A percentile compares a stretch with the other conserved stretches of the same genome.
Conservation (phyloP, 2,888 invertebrate species). For the Sphaerophoria rueppellii region DNA sequence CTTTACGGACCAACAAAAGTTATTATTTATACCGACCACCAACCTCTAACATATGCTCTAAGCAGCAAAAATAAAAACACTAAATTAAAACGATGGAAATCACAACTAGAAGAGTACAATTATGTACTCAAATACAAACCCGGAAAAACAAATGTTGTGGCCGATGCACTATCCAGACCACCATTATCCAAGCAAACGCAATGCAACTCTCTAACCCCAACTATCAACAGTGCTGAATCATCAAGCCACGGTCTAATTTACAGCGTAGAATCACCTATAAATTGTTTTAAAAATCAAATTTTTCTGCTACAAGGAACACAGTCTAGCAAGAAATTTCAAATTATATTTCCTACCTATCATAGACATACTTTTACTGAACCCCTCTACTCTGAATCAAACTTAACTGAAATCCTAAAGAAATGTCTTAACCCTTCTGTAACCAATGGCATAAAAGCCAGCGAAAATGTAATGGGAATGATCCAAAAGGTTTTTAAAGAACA, state of each 20-base stretch:
- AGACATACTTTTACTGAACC: not conserved
- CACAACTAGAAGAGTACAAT: not conserved
- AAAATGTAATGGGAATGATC: conserved; percentile 31
- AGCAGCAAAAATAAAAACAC: too few relatives aligned
- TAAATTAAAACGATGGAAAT: not conserved
- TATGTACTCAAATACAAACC: not conserved
- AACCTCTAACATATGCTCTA: not conserved
- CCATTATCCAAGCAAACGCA: not conserved
- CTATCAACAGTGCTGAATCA: not conserved
- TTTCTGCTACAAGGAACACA: not conserved
- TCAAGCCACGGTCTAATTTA: not conserved
- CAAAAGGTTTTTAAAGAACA: conserved; percentile 15
- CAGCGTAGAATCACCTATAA: not conserved
- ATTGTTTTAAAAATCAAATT: not conserved
- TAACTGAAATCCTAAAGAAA: conserved; percentile 6
- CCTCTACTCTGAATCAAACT: not conserved
- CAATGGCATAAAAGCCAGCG: conserved; percentile 28
- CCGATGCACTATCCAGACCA: not conserved
- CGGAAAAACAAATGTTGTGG: not conserved
- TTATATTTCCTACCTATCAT: not conserved
- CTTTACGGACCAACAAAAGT: not conserved
- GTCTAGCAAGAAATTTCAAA: not conserved
- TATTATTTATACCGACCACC: not conserved
- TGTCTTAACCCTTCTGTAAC: conserved; percentile 32
- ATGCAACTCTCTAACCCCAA: not conserved